Conservation (phyloP, 2,113 vertebrate genomes). For the Lepus europaeus region DNA sequence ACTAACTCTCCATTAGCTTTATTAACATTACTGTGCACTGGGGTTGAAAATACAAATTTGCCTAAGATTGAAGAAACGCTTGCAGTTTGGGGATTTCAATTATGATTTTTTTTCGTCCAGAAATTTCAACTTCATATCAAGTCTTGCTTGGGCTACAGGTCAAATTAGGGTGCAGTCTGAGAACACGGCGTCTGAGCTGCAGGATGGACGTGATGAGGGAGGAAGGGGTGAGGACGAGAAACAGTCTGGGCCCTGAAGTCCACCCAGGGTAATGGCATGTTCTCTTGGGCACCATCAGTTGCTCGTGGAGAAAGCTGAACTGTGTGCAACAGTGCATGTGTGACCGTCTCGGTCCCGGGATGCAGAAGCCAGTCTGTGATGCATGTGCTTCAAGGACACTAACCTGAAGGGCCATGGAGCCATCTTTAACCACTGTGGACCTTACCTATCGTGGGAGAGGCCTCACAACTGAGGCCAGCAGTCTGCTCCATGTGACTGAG, state of each 20-base stretch:
- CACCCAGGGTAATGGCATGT: neutral
- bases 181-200: accelerated
- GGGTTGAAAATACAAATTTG: constrained; percentile 58
- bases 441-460: neutral
- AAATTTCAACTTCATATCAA: neutral
- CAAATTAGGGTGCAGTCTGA: neutral
- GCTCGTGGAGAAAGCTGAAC: neutral
- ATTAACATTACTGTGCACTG: neutral
- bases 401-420: neutral
- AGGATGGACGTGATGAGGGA: accelerated
- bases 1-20: constrained; percentile 32
- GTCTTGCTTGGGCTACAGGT: neutral
- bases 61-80: constrained; percentile 19
- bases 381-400: accelerated
- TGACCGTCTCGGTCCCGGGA: neutral
- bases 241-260: neutral
- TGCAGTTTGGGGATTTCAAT: neutral
- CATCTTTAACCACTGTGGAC: neutral
- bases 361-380: neutral
- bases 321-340: neutral
- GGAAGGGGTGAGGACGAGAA: neutral
- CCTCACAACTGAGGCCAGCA: neutral
- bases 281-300: neutral
- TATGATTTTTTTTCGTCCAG: too few species aligned
- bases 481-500: neutral